phyloP scores from a whole-genome alignment of 2,113 vertebrate species.

The Fulmarus glacialis region DNA sequence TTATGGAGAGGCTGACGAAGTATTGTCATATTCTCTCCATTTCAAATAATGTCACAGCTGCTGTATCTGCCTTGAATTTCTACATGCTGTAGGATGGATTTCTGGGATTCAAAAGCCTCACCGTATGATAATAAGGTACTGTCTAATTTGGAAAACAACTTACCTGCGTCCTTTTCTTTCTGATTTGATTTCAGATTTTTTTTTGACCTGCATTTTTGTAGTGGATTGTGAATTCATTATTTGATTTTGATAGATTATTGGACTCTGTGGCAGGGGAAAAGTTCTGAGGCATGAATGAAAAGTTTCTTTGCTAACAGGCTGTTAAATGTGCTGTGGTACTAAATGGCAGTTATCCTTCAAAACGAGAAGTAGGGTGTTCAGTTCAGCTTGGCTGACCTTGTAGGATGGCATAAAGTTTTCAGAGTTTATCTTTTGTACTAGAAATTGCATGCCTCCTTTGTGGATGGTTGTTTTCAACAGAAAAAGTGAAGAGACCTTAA shows the following conservation, averaged over 20 bases:
- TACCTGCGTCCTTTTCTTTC: neutral
- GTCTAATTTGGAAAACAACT: neutral
- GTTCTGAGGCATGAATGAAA: neutral
- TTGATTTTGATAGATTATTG: neutral
- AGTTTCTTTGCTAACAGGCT: neutral
- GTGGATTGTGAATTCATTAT: neutral
- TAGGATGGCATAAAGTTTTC: neutral
- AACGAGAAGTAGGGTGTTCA: neutral
- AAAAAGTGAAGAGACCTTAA: slow-evolving; percentile 61
- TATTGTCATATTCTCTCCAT: neutral
- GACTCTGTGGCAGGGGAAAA: neutral
- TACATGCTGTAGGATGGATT: neutral
- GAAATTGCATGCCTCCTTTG: slow-evolving; percentile 41
- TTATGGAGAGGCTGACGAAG: neutral
- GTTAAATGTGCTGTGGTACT: neutral
- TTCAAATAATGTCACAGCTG: neutral
- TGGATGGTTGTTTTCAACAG: slow-evolving; percentile 59
- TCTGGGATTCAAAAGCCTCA: neutral
- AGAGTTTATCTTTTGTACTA: slow-evolving; percentile 33
- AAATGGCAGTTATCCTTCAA: neutral
- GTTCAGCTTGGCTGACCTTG: neutral
- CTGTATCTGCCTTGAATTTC: neutral
- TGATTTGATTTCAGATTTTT: neutral
- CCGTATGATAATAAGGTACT: neutral
- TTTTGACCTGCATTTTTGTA: neutral